Conservation (phyloP, 2,113 vertebrate genomes). For the Emydocephalus ijimae region DNA sequence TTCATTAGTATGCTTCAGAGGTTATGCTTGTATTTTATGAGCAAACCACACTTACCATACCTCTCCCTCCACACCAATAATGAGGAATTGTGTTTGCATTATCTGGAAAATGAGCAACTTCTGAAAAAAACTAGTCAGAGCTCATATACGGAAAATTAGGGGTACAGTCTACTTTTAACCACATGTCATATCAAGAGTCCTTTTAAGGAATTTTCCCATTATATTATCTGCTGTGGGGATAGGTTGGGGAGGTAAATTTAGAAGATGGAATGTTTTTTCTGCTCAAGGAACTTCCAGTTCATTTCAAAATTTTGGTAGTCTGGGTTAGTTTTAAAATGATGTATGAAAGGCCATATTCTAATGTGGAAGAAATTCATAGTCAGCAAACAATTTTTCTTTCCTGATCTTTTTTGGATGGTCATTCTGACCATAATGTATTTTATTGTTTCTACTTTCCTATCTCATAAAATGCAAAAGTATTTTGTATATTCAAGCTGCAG, state of each 20-base stretch:
- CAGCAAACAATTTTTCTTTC: neutral
- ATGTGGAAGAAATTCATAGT: neutral
- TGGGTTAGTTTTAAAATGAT: neutral
- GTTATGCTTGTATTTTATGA: neutral
- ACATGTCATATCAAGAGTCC: neutral
- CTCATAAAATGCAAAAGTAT: neutral
- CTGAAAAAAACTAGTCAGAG: neutral
- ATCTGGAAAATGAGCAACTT: neutral
- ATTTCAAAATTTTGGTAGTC: neutral
- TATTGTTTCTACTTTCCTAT: neutral
- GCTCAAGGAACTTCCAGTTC: neutral
- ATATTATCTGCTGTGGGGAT: neutral
- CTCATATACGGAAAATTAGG: neutral
- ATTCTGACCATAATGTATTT: neutral
- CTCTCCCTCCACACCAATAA: neutral
- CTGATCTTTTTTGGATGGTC: neutral
- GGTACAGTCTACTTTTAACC: neutral
- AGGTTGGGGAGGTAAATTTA: neutral
- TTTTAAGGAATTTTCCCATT: neutral
- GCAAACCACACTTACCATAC: neutral
- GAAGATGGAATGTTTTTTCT: neutral
- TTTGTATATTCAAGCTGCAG: neutral
- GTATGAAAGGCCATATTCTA: neutral
- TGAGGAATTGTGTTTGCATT: neutral
- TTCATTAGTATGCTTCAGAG: neutral